These are phyloP conservation scores for Chascanopsetta lugubris DNA, from an alignment of 2,113 vertebrate species.

Conservation along the genomic window DNA sequence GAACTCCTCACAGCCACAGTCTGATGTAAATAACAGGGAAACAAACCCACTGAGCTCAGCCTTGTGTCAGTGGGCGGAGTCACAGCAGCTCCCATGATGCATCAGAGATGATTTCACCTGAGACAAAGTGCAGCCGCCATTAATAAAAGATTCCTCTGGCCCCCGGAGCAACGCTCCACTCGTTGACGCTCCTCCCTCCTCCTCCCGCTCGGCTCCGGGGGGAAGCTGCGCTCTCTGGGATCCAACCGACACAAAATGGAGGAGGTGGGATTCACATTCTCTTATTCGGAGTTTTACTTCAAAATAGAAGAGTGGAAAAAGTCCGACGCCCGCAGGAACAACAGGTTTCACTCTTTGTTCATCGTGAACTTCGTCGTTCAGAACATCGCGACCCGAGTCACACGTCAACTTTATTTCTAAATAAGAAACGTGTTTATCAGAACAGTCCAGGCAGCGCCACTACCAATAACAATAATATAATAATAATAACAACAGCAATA, in stretches of 20 bases:
- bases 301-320: conserved; percentile 25
- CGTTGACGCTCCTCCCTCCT: conserved; percentile 59
- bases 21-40: conserved; percentile 47
- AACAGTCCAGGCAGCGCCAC: too few relatives aligned
- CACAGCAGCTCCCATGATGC: conserved; percentile 37
- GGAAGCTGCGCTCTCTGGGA: conserved; percentile 37
- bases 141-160: conserved; percentile 72
- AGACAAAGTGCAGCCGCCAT: conserved; percentile 69
- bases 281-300: conserved; percentile 20
- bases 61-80: conserved; percentile 50
- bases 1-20: conserved; percentile 36
- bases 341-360: conserved; percentile 20
- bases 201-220: conserved; percentile 43
- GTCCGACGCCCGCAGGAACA: conserved; percentile 4
- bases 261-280: conserved; percentile 31
- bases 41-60: conserved; percentile 43
- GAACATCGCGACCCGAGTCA: too few relatives aligned
- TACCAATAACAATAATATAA: too few relatives aligned
- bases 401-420: too few relatives aligned
- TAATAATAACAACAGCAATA: too few relatives aligned
- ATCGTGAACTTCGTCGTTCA: conserved; percentile 43
- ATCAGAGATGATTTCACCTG: conserved; percentile 53
- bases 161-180: conserved; percentile 51
- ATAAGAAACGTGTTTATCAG: too few relatives aligned
- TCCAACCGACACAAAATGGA: conserved; percentile 1